Evolutionary conservation across 2,888 invertebrate genomes (phyloP).

Genomic region (Andrena hattorfiana): DNA sequence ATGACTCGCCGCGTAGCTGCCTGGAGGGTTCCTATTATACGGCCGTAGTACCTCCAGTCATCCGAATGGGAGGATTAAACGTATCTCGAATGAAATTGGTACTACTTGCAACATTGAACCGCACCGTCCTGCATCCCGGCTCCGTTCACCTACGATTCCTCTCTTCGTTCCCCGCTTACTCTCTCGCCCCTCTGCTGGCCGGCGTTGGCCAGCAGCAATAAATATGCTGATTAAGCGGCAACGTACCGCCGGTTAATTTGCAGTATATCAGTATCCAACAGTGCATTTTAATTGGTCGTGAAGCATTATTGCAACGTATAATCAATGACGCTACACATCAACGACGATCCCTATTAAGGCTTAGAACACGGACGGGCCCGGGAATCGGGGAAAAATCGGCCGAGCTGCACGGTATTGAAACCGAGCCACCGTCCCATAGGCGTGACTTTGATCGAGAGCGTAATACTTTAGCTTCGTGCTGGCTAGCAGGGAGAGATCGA

Average conservation of each 20-base stretch:
- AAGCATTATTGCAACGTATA: constrained; percentile 69
- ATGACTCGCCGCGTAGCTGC: constrained; percentile 44
- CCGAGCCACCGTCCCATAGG: not conserved
- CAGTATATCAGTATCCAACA: constrained; percentile 75
- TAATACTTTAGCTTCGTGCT: not conserved
- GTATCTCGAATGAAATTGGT: constrained; percentile 60
- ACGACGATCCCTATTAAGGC: constrained; percentile 41
- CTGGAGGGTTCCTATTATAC: constrained; percentile 62
- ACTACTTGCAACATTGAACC: constrained; percentile 63
- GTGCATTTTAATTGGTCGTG: constrained; percentile 73
- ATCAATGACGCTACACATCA: constrained; percentile 63
- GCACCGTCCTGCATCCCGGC: constrained; percentile 40
- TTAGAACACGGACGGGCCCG: not conserved
- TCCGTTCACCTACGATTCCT: constrained; percentile 40
- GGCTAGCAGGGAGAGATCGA: too few species aligned
- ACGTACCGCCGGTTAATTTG: constrained; percentile 71
- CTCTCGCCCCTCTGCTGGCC: not conserved
- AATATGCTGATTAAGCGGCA: constrained; percentile 75
- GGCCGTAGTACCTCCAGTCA: constrained; percentile 56
- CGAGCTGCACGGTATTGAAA: constrained; percentile 3
- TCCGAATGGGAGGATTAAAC: constrained; percentile 62
- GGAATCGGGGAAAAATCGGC: constrained; percentile 28
- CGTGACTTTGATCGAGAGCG: constrained; percentile 2
- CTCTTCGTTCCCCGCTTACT: not conserved
- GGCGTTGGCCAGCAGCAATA: constrained; percentile 63